Conservation (phyloP, 2,113 vertebrate species). For the Pungitius pungitius region DNA sequence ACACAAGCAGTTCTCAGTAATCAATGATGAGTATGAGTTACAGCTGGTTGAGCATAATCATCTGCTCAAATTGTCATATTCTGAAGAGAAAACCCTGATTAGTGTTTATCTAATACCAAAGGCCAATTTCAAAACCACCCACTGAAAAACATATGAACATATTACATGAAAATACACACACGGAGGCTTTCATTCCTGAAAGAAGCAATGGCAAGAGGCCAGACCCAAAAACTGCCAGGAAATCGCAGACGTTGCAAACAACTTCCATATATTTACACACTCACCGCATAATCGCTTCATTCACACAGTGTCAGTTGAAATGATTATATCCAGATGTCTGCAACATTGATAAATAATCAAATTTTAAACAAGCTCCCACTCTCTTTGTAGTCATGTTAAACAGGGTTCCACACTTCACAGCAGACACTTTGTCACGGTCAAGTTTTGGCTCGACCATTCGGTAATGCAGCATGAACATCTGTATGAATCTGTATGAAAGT, state of each 20-base stretch:
- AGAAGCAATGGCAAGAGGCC: conserved; percentile 54
- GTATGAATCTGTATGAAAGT: conserved; percentile 56
- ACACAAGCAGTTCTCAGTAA: background rate
- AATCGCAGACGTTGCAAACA: conserved; percentile 29
- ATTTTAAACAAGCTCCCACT: conserved; percentile 54
- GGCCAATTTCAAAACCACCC: conserved; percentile 1
- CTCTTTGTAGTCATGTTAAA: conserved; percentile 58
- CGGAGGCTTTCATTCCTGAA: conserved; percentile 4
- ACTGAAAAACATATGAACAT: conserved; percentile 6
- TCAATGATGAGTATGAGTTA: background rate
- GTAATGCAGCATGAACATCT: conserved; percentile 53
- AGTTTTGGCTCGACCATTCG: conserved; percentile 44
- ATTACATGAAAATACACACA: conserved; percentile 21
- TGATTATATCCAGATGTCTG: conserved; percentile 71
- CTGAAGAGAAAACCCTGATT: conserved; percentile 1
- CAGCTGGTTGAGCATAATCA: background rate
- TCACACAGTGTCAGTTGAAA: conserved; percentile 64
- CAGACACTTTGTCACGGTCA: conserved; percentile 64
- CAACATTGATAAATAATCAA: conserved; percentile 50
- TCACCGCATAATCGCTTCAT: conserved; percentile 33
- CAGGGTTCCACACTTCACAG: conserved; percentile 63
- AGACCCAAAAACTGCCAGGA: conserved; percentile 56
- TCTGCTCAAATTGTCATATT: background rate
- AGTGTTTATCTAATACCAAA: conserved; percentile 5
- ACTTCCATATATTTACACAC: conserved; percentile 59